These are phyloP conservation scores for Marisa cornuarietis DNA, from an alignment of 1,140 invertebrate species.

Conservation along the genomic window DNA sequence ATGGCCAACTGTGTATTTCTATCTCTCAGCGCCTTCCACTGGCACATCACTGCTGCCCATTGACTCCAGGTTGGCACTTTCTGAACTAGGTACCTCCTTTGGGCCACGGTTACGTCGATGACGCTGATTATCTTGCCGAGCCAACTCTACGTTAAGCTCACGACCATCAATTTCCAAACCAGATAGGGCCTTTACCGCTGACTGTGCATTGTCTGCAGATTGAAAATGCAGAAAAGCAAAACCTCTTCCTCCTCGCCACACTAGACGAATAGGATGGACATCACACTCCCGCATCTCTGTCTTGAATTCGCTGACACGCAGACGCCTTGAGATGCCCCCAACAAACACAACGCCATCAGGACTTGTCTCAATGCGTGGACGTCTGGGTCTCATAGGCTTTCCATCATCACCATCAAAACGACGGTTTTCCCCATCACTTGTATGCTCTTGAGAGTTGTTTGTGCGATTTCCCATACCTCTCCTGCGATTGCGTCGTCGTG, in stretches of 20 bases:
- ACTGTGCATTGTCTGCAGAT: conserved; percentile 44
- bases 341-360: conserved; percentile 49
- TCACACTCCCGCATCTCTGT: conserved; percentile 45
- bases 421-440: conserved; percentile 36
- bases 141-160: conserved; percentile 49
- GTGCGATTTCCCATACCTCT: conserved; percentile 30
- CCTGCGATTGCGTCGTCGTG: conserved; percentile 27
- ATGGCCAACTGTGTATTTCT: background rate
- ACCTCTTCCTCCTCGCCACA: conserved; percentile 54
- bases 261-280: conserved; percentile 56
- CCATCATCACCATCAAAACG: conserved; percentile 36
- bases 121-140: conserved; percentile 26
- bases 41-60: conserved; percentile 20
- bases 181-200: conserved; percentile 42
- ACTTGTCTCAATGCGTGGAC: conserved; percentile 34
- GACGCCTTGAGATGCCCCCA: conserved; percentile 50
- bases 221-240: conserved; percentile 57
- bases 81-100: conserved; percentile 16
- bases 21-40: conserved; percentile 7
- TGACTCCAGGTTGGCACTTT: conserved; percentile 22
- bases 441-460: conserved; percentile 17
- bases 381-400: conserved; percentile 30
- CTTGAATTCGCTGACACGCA: conserved; percentile 57
- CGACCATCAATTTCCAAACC: conserved; percentile 51
- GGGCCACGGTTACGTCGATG: conserved; percentile 6